These are phyloP conservation scores for Geotrypetes seraphini DNA, from an alignment of 2,797 vertebrate species.

Conservation along the genomic window DNA sequence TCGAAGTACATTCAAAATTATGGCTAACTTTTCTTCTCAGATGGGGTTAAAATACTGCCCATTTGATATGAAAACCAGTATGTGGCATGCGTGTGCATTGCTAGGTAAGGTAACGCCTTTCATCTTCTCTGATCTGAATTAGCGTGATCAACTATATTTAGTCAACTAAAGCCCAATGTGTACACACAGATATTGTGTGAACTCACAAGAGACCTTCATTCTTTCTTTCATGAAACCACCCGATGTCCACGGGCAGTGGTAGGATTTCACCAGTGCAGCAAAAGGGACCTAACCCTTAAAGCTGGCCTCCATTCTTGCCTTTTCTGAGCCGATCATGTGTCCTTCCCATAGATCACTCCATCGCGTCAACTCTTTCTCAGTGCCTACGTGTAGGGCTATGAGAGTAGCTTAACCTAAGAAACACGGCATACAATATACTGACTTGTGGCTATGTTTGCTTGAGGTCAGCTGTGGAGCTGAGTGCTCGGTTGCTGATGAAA, in stretches of 20 bases:
- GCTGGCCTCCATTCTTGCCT: constrained; percentile 13
- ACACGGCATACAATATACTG: constrained; percentile 31
- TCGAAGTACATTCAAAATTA: constrained; percentile 74
- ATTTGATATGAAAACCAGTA: constrained; percentile 62
- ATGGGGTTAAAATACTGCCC: constrained; percentile 71
- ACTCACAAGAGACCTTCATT: constrained; percentile 50
- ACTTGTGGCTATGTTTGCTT: constrained; percentile 44
- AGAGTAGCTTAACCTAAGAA: constrained; percentile 36
- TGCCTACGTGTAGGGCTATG: constrained; percentile 30
- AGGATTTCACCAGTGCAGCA: constrained; percentile 24
- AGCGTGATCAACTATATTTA: constrained; percentile 60
- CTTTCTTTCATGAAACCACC: constrained; percentile 55
- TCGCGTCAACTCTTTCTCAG: constrained; percentile 15
- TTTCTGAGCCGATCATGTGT: constrained; percentile 6
- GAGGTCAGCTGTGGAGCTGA: constrained; percentile 38
- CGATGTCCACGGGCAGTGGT: constrained; percentile 25
- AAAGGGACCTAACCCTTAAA: constrained; percentile 8
- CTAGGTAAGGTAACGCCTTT: constrained; percentile 67
- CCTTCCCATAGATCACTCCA: background rate
- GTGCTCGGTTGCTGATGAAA: constrained; percentile 48
- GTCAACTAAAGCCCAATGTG: constrained; percentile 59
- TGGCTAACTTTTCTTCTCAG: constrained; percentile 64
- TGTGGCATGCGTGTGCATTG: constrained; percentile 58
- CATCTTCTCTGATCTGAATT: constrained; percentile 62
- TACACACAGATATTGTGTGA: constrained; percentile 46